Evolutionary conservation across 2,888 invertebrate genomes (phyloP).

Genomic region (Hecatera dysodea): DNA sequence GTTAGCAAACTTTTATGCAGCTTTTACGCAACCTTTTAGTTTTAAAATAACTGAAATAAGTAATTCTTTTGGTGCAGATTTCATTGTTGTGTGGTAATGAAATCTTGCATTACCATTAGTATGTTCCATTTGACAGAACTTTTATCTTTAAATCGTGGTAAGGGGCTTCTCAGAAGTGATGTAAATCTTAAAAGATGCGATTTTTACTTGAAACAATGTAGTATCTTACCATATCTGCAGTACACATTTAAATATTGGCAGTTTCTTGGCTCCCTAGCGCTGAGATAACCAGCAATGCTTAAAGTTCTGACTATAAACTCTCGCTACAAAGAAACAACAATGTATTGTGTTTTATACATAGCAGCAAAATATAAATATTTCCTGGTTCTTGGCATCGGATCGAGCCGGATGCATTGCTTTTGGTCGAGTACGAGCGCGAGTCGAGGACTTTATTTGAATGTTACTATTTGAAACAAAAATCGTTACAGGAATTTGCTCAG

Average conservation of each 20-base stretch:
- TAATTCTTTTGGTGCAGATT: not conserved
- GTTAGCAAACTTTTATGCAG: not conserved
- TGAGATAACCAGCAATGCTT: constrained; percentile 29
- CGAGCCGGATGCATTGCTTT: constrained; percentile 12
- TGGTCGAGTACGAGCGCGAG: not conserved
- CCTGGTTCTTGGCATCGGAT: constrained; percentile 43
- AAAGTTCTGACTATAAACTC: constrained; percentile 10
- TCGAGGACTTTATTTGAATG: constrained; percentile 32
- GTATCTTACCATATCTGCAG: constrained; percentile 6
- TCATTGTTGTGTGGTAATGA: no score
- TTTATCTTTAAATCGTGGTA: no score
- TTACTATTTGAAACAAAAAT: not conserved
- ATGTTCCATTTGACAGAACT: no score
- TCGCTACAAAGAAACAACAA: constrained; percentile 16
- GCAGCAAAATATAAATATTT: constrained; percentile 37
- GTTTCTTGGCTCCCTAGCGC: constrained; percentile 27
- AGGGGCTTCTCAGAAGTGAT: no score
- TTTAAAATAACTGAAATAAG: constrained; percentile 4
- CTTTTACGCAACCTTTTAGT: not conserved
- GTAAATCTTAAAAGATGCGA: no score
- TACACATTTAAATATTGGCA: constrained; percentile 6
- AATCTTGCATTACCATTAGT: no score
- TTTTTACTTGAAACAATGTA: not conserved
- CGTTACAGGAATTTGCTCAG: not conserved
- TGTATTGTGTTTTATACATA: constrained; percentile 33